Conservation (phyloP, 2,113 vertebrate genomes). For the Hucho hucho region DNA sequence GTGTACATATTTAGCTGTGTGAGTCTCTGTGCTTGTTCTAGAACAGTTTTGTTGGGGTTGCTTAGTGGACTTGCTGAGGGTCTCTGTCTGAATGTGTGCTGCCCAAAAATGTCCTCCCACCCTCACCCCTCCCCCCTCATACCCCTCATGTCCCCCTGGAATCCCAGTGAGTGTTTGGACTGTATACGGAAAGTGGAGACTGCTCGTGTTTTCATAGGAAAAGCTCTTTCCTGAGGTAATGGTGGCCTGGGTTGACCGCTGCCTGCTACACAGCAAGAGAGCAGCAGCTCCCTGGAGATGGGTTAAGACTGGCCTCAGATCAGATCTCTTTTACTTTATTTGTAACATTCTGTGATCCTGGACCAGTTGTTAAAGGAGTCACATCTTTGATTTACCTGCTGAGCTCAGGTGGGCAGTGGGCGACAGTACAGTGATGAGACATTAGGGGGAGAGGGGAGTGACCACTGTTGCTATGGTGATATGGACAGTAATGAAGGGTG, state of each 20-base stretch:
- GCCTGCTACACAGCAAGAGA: constrained; percentile 3
- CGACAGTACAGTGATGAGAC: not conserved
- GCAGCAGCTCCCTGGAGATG: constrained; percentile 25
- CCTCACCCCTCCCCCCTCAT: not conserved
- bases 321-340: not conserved
- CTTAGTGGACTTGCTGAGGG: not conserved
- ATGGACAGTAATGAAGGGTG: not conserved
- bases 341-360: no score
- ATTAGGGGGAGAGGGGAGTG: not conserved
- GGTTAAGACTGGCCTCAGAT: constrained; percentile 26
- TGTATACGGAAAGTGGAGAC: constrained; percentile 61
- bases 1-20: constrained; percentile 8
- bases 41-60: no score
- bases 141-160: constrained; percentile 45
- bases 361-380: no score
- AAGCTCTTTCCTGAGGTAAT: constrained; percentile 68
- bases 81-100: not conserved
- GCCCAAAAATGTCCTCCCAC: not conserved
- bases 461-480: not conserved
- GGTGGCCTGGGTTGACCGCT: constrained; percentile 54
- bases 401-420: not conserved
- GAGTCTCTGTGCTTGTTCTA: constrained; percentile 12
- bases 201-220: constrained; percentile 64
- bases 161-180: constrained; percentile 66
- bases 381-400: not conserved